Evolutionary conservation across 1,140 invertebrate genomes (phyloP).

Genomic region (Kradibia gibbosae): DNA sequence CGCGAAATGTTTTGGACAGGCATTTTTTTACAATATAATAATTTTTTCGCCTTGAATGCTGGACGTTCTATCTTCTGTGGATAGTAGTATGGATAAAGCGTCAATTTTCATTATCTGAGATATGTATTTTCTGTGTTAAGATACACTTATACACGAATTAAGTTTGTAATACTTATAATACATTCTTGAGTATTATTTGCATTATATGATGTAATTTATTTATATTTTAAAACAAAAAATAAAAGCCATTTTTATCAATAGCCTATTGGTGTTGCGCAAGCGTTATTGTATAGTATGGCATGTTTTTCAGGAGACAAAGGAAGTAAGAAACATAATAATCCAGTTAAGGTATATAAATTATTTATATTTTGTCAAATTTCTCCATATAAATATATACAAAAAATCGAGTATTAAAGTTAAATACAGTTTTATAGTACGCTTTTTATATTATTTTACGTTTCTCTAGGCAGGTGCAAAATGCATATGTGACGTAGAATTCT

Average conservation of each 20-base stretch:
- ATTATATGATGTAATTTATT: constrained; percentile 72
- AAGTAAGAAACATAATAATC: neutral
- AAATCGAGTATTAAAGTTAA: constrained; percentile 61
- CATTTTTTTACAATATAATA: neutral
- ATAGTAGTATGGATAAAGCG: neutral
- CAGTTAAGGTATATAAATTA: constrained; percentile 71
- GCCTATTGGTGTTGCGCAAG: constrained; percentile 10
- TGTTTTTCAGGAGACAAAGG: neutral
- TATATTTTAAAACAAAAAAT: constrained; percentile 70
- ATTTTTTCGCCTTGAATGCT: constrained; percentile 46
- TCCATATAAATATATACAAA: constrained; percentile 73
- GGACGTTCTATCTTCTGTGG: constrained; percentile 37
- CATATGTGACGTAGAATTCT: constrained; percentile 57
- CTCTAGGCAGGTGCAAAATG: constrained; percentile 59
- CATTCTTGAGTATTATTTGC: constrained; percentile 64
- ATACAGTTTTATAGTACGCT: constrained; percentile 55
- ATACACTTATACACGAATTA: constrained; percentile 44
- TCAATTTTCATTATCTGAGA: neutral
- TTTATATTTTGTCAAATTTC: constrained; percentile 69
- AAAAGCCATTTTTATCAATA: constrained; percentile 69
- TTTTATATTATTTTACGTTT: constrained; percentile 51
- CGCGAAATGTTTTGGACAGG: neutral
- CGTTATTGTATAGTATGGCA: neutral
- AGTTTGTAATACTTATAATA: constrained; percentile 58
- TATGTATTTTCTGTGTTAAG: constrained; percentile 25